phyloP scores from a whole-genome alignment of 2,888 invertebrate species.

The Stenchaetothrips biformis region DNA sequence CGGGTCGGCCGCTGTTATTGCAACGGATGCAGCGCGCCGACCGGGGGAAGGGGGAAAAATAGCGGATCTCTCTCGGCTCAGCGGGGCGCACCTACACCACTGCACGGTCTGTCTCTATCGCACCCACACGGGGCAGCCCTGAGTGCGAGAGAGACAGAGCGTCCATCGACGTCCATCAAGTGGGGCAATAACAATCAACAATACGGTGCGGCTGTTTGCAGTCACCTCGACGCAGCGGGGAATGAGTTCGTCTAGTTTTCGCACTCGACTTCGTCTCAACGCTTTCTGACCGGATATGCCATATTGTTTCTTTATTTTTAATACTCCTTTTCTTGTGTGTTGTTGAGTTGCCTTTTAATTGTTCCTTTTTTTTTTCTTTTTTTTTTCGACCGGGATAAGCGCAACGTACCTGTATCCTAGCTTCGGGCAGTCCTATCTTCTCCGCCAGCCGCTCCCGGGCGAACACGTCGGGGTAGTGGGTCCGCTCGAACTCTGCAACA shows the following conservation, averaged over 20 bases:
- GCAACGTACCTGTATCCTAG: constrained; percentile 91
- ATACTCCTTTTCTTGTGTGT: background rate
- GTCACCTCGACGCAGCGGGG: too few species aligned
- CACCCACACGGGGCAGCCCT: background rate
- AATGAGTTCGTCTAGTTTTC: too few species aligned
- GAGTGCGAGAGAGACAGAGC: background rate
- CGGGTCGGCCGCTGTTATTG: background rate
- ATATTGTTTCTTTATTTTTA: background rate
- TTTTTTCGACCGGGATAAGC: background rate
- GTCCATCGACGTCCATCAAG: too few species aligned
- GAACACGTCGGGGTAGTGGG: constrained; percentile 96
- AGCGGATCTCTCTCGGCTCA: background rate
- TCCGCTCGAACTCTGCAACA: constrained; percentile 87
- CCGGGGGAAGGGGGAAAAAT: too few species aligned
- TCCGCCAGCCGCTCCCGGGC: constrained; percentile 91
- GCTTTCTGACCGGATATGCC: too few species aligned
- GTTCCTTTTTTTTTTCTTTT: background rate
- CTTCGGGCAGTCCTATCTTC: constrained; percentile 97
- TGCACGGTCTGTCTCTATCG: background rate
- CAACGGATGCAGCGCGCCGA: too few species aligned
- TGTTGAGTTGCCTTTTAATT: background rate
- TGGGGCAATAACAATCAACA: too few species aligned
- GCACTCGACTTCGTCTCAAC: too few species aligned
- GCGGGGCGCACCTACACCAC: background rate
- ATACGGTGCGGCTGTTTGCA: too few species aligned